phyloP scores from a whole-genome alignment of 53 echinoderm and acorn worm species.

The Antedon mediterranea region DNA sequence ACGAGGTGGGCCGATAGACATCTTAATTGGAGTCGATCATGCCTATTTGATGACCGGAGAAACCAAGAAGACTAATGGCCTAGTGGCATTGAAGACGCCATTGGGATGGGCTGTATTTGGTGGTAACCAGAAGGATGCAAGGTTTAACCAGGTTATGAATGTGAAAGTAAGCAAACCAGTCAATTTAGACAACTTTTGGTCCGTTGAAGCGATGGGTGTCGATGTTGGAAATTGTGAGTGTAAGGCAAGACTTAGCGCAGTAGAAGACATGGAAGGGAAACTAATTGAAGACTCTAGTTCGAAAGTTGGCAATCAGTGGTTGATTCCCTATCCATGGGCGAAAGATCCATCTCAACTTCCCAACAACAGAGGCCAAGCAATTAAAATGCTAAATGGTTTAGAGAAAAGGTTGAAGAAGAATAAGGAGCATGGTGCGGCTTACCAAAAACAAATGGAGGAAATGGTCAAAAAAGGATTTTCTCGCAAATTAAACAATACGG shows the following conservation, averaged over 20 bases:
- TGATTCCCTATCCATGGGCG: constrained; percentile 13
- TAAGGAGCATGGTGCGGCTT: too few species aligned
- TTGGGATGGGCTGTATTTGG: constrained; percentile 17
- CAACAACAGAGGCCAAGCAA: constrained; percentile 9
- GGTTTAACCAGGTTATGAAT: neutral
- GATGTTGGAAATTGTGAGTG: constrained; percentile 8
- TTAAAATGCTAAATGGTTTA: constrained; percentile 11
- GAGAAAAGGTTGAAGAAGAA: neutral
- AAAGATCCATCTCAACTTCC: constrained; percentile 3
- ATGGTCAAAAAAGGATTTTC: too few species aligned
- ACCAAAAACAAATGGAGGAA: neutral
- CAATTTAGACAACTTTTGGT: constrained; percentile 7
- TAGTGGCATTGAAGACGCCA: constrained; percentile 6
- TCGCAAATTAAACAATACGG: too few species aligned
- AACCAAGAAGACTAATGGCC: neutral
- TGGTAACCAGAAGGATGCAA: neutral
- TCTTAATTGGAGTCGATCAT: constrained; percentile 7
- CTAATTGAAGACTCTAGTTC: constrained; percentile 4
- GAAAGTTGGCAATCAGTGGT: constrained; percentile 6
- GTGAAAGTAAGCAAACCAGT: constrained; percentile 4
- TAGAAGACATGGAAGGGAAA: constrained; percentile 1
- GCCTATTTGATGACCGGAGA: constrained; percentile 11
- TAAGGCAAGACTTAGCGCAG: neutral
- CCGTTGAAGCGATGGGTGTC: constrained; percentile 8
- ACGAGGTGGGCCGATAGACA: constrained; percentile 8